Percentiles rank a stretch among this genome's conserved stretches.
Conservation (phyloP, 2,888 invertebrate species). For the Drosophila melanosoma region DNA sequence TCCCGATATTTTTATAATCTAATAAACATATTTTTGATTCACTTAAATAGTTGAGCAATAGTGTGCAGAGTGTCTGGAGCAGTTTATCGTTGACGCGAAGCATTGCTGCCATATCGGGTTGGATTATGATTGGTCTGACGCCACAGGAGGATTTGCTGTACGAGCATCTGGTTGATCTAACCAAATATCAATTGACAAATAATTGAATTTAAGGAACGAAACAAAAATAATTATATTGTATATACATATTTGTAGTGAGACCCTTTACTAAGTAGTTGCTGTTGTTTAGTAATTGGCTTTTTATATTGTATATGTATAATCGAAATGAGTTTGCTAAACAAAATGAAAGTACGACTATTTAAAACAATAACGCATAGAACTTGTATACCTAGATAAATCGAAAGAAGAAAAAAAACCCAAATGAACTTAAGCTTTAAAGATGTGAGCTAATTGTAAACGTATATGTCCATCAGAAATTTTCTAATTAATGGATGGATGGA, state of each 20-base stretch:
- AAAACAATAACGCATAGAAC: constrained; percentile 50
- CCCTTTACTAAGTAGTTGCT: constrained; percentile 60
- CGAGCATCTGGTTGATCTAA: constrained; percentile 85
- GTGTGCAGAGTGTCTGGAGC: constrained; percentile 86
- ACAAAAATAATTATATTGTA: constrained; percentile 30
- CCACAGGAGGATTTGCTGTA: constrained; percentile 86
- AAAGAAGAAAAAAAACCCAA: constrained; percentile 18
- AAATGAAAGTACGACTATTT: constrained; percentile 17
- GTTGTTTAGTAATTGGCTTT: constrained; percentile 73
- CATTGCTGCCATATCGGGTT: constrained; percentile 86
- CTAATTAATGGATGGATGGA: constrained; percentile 65
- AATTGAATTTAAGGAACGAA: constrained; percentile 79
- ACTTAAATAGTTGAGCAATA: constrained; percentile 83
- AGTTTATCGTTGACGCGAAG: constrained; percentile 86
- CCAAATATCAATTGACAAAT: constrained; percentile 85
- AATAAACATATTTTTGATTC: not conserved
- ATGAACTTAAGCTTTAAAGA: constrained; percentile 66
- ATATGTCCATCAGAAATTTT: constrained; percentile 34
- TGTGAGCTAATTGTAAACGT: constrained; percentile 31
- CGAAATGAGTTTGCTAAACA: constrained; percentile 50
- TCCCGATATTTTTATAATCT: not conserved
- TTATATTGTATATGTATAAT: constrained; percentile 67
- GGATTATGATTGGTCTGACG: constrained; percentile 86
- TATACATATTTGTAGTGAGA: constrained; percentile 48
- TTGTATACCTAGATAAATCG: constrained; percentile 40